Conservation (phyloP, 2,888 invertebrate species). For the Frankliniella fusca region DNA sequence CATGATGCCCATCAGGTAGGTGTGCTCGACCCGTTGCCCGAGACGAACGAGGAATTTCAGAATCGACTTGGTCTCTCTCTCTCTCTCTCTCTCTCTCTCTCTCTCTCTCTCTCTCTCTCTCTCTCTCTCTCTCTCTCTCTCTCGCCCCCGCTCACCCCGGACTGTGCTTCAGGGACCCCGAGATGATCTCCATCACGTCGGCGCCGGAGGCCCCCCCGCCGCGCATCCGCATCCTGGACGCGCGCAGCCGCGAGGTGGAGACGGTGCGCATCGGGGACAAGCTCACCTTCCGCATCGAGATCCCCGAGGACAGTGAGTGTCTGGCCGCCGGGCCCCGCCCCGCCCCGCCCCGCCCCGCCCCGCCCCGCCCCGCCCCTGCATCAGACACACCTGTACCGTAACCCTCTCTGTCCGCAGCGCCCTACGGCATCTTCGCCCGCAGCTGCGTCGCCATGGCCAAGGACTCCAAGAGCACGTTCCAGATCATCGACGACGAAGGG, state of each 20-base stretch:
- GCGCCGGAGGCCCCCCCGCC: conserved; percentile 93
- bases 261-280: conserved; percentile 92
- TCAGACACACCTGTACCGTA: not conserved
- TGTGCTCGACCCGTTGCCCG: not conserved
- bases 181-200: conserved; percentile 93
- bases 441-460: conserved; percentile 97
- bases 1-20: conserved; percentile 90
- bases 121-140: too few relatives aligned
- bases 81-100: too few relatives aligned
- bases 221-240: conserved; percentile 85
- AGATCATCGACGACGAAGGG: conserved; percentile 94
- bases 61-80: too few relatives aligned
- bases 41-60: too few relatives aligned
- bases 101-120: too few relatives aligned
- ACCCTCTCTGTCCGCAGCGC: conserved; percentile 57
- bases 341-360: not conserved
- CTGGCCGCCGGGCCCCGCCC: not conserved
- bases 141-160: too few relatives aligned
- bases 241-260: conserved; percentile 81
- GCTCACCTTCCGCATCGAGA: conserved; percentile 91
- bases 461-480: conserved; percentile 92
- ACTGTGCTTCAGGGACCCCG: conserved; percentile 67
- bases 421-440: conserved; percentile 91
- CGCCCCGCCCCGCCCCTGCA: too few relatives aligned
- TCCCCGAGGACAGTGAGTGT: conserved; percentile 88